These are phyloP conservation scores for Falco berigora DNA, from an alignment of 2,797 vertebrate genomes.

Conservation along the genomic window DNA sequence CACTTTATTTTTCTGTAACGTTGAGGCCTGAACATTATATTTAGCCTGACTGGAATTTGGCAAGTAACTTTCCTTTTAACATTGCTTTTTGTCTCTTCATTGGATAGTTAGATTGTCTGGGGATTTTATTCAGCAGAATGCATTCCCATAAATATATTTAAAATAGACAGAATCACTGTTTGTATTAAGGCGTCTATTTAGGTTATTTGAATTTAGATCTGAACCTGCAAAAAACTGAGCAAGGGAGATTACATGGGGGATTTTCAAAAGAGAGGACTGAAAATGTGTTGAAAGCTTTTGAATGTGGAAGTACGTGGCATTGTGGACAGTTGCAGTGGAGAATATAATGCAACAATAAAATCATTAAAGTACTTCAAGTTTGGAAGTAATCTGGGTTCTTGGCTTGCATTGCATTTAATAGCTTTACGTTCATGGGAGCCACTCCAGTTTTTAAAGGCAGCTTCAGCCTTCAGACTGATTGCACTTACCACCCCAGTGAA, in stretches of 20 bases:
- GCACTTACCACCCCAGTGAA: conserved; percentile 53
- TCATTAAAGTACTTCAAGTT: conserved; percentile 62
- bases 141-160: conserved; percentile 50
- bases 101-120: conserved; percentile 13
- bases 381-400: conserved; percentile 56
- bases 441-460: conserved; percentile 67
- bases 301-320: conserved; percentile 26
- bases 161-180: conserved; percentile 30
- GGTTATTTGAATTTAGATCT: conserved; percentile 28
- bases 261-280: conserved; percentile 15
- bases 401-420: conserved; percentile 60
- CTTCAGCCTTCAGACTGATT: conserved; percentile 66
- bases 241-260: not conserved
- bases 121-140: conserved; percentile 59
- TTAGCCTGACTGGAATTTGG: conserved; percentile 55
- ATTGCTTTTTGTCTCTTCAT: conserved; percentile 22
- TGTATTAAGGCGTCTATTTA: conserved; percentile 17
- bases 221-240: conserved; percentile 14
- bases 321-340: conserved; percentile 53
- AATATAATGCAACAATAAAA: conserved; percentile 62
- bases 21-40: conserved; percentile 32
- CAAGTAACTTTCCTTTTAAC: conserved; percentile 23
- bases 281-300: conserved; percentile 51
- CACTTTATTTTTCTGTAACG: not conserved
- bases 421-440: conserved; percentile 61